Evolutionary conservation across 1,140 invertebrate genomes (phyloP), one percentile per base, ranked within the genome.

Genomic region (Copidosoma floridanum): DNA sequence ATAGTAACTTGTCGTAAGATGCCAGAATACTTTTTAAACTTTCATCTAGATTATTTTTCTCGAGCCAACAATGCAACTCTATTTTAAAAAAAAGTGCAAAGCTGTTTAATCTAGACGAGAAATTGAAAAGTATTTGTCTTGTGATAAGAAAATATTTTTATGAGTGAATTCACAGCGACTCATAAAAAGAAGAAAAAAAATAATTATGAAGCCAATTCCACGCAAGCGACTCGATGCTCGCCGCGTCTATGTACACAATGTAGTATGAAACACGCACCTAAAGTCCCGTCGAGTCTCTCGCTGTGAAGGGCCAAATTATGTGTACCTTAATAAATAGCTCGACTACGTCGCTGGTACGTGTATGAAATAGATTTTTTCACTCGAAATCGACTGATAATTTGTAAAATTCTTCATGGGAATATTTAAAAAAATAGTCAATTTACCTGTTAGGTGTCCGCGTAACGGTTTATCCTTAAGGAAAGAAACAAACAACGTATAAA

Each of bases 371-470:
- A 68, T 62, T 68, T 69, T 70, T 69, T 59, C 63, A 68, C 65
- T 68, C 65, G 59, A 72, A n/a, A 67, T 70, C 74, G 74, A 77
- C 74, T 77, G 74, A 54, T 50, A 35, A 79, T 71, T 72, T 77
- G 70, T 76, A 77, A 78, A 76, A 77, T 73, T 77, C 71, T 75
- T 71, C 71, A 74, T 64, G 70, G 70, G 68, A 79, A 73, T 74
- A 70, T 76, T 74, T n/a, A n/a, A n/a, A n/a, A 72, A 62, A 71
- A 78, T 78, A 79, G 77, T 79, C 77, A 78, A 79, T 79, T 79
- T 75, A 77, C 70, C 65, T 71, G 65, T 76, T 77, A 78, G 74
- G 69, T 68, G 69, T 71, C 64, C 63, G 65, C 62, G 65, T 57
- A 63, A 68, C 63, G 60, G 64, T 70, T 71, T 67, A 61, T 65